Conservation (phyloP, 2,888 invertebrate genomes). For the Drosophila histrio region DNA sequence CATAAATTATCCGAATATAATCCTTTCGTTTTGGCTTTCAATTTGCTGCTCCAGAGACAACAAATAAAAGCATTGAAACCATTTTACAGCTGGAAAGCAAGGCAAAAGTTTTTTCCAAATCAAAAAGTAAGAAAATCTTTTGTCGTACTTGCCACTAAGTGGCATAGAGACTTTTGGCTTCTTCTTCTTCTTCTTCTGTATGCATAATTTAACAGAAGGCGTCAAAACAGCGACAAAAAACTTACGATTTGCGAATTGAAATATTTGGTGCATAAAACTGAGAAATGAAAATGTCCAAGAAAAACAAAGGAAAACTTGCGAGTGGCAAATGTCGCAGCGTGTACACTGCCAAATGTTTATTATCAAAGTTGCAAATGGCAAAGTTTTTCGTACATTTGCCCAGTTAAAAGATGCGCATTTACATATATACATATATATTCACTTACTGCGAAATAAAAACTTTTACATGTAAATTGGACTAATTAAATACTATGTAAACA, state of each 20-base stretch:
- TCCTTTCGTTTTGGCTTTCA: conserved; percentile 6
- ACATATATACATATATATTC: conserved; percentile 16
- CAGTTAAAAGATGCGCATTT: conserved; percentile 39
- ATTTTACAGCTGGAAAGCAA: neutral
- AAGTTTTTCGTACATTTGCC: conserved; percentile 40
- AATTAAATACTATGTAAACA: conserved; percentile 19
- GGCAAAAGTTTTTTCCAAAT: conserved; percentile 9
- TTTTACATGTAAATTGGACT: conserved; percentile 16
- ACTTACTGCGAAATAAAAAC: conserved; percentile 8
- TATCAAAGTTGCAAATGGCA: conserved; percentile 53
- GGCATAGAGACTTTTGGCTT: conserved; percentile 46
- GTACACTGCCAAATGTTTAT: conserved; percentile 71
- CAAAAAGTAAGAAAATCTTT: neutral
- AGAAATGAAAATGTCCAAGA: conserved; percentile 41
- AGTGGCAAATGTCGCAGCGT: conserved; percentile 56
- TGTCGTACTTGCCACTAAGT: conserved; percentile 47
- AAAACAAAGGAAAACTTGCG: conserved; percentile 47
- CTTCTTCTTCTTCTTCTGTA: conserved; percentile 31
- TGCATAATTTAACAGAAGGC: conserved; percentile 69
- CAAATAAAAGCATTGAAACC: neutral
- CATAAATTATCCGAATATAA: neutral
- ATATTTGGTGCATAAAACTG: conserved; percentile 57
- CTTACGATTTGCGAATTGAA: conserved; percentile 67
- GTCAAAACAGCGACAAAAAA: conserved; percentile 45
- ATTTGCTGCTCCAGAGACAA: neutral